Evolutionary conservation across 2,797 vertebrate species (phyloP).

Genomic region (Rhynchotus rufescens): DNA sequence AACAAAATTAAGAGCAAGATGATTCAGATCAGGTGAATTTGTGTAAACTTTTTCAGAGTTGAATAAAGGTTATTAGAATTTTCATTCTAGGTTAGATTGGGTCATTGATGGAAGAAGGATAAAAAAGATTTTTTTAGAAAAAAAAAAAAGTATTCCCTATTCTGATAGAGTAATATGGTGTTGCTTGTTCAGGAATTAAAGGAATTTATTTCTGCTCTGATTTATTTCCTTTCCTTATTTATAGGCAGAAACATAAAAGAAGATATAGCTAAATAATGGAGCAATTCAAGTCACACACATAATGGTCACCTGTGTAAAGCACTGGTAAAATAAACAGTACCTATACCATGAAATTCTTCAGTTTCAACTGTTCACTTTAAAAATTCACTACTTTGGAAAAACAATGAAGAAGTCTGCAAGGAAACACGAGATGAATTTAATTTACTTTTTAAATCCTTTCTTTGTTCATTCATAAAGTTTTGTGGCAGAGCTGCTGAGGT

Average conservation of each 20-base stretch:
- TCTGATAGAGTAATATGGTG: not conserved
- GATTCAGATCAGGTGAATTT: not conserved
- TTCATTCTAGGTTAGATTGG: not conserved
- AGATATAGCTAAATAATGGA: not conserved
- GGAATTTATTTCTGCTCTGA: not conserved
- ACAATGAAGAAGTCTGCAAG: conserved; percentile 48
- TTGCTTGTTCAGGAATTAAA: not conserved
- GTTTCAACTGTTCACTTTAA: conserved; percentile 18
- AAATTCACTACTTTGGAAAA: conserved; percentile 40
- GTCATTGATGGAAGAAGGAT: not conserved
- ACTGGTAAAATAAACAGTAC: conserved; percentile 52
- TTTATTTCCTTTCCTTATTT: not conserved
- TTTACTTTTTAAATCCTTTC: conserved; percentile 68
- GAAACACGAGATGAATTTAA: conserved; percentile 52
- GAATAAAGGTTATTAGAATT: accelerated
- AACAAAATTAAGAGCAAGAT: not conserved
- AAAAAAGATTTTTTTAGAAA: not conserved
- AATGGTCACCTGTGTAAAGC: not conserved
- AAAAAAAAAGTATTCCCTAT: not conserved
- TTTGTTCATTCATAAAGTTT: conserved; percentile 80
- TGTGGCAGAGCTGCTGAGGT: conserved; percentile 60
- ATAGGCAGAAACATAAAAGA: not conserved
- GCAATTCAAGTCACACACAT: not conserved
- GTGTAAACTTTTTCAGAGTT: not conserved
- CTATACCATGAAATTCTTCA: conserved; percentile 8